A percentile compares a stretch with the other conserved stretches of the same genome.
Conservation (phyloP, 2,797 vertebrate species). For the Tachyglossus aculeatus region DNA sequence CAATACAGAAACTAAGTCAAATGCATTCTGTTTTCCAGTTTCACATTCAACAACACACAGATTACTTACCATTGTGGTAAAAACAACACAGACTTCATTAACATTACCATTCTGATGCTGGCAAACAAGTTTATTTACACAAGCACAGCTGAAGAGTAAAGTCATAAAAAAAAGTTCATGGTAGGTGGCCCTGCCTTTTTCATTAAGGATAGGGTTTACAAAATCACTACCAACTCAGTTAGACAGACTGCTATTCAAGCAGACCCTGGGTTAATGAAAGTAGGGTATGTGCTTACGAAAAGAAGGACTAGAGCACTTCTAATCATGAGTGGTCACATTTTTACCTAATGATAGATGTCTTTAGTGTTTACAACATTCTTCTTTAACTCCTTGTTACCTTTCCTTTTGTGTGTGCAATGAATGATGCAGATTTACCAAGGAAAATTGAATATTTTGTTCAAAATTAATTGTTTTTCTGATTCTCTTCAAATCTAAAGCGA, state of each 20-base stretch:
- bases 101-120: conserved; percentile 69
- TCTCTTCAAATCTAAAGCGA: neutral
- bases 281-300: conserved; percentile 63
- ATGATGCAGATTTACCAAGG: neutral
- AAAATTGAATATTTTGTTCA: neutral
- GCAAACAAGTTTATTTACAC: conserved; percentile 81
- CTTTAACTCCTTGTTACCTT: conserved; percentile 51
- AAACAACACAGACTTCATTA: conserved; percentile 75
- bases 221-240: conserved; percentile 49
- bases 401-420: neutral
- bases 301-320: conserved; percentile 57
- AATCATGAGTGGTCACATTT: conserved; percentile 72
- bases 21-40: neutral
- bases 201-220: conserved; percentile 60
- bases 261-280: conserved; percentile 67
- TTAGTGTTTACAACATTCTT: conserved; percentile 30
- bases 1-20: conserved; percentile 47
- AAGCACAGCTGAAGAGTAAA: conserved; percentile 73
- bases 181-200: conserved; percentile 74
- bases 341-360: conserved; percentile 69
- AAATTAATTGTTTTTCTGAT: neutral
- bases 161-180: conserved; percentile 67
- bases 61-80: conserved; percentile 71
- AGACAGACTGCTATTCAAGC: conserved; percentile 71
- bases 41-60: conserved; percentile 43